Percentiles rank a stretch among this genome's conserved stretches.
Evolutionary conservation across 2,888 invertebrate species (phyloP).

Genomic region (Halictus ligatus): DNA sequence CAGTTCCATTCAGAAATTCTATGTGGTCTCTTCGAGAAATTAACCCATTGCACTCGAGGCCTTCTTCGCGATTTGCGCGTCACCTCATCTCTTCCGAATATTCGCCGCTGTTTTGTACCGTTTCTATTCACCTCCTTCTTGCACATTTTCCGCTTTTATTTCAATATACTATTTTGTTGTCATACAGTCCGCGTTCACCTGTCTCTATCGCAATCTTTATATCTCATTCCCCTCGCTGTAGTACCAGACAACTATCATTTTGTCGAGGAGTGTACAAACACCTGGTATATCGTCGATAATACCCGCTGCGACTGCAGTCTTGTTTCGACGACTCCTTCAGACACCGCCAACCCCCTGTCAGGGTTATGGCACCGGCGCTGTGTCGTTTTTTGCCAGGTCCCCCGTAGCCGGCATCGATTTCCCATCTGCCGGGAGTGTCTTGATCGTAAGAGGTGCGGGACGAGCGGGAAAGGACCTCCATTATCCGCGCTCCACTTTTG

Average conservation of each 20-base stretch:
- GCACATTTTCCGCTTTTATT: too few species aligned
- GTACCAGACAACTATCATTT: not conserved
- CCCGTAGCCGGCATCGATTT: constrained; percentile 67
- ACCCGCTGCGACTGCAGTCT: constrained; percentile 46
- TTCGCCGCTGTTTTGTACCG: too few species aligned
- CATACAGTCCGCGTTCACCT: too few species aligned
- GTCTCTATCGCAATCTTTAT: too few species aligned
- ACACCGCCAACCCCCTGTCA: constrained; percentile 19
- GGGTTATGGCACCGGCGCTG: constrained; percentile 56
- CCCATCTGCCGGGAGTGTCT: constrained; percentile 68
- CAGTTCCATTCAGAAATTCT: too few species aligned
- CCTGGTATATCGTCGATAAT: constrained; percentile 57
- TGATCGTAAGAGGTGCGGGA: constrained; percentile 45
- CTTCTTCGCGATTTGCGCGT: too few species aligned
- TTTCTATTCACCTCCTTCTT: too few species aligned
- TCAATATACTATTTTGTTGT: too few species aligned
- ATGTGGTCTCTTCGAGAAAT: not conserved
- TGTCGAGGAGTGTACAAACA: not conserved
- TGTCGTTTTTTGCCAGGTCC: constrained; percentile 21
- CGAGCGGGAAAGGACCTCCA: constrained; percentile 60
- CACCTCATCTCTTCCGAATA: too few species aligned
- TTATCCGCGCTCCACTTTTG: constrained; percentile 65
- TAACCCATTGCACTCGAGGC: too few species aligned
- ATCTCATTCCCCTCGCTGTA: too few species aligned
- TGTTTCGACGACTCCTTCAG: constrained; percentile 46